These are phyloP conservation scores for Sinohyriopsis cumingii DNA, from an alignment of 2,888 invertebrate species.

Conservation along the genomic window DNA sequence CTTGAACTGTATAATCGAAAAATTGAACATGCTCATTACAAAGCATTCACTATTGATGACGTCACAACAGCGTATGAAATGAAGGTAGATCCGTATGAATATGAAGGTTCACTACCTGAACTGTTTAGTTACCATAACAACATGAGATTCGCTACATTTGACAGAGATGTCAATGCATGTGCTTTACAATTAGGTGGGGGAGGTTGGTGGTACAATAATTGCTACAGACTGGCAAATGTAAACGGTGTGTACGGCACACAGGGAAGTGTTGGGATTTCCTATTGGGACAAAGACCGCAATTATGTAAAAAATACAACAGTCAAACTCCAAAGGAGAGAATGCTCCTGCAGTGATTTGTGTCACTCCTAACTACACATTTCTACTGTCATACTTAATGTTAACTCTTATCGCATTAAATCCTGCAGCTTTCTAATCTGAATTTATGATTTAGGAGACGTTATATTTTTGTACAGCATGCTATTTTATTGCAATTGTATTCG, in stretches of 20 bases:
- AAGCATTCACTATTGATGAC: slow-evolving; percentile 80
- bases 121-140: slow-evolving; percentile 89
- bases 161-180: slow-evolving; percentile 83
- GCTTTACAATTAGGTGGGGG: slow-evolving; percentile 9
- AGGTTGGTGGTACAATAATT: slow-evolving; percentile 26
- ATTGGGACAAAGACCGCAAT: slow-evolving; percentile 6
- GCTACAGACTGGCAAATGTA: slow-evolving; percentile 17
- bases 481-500: too few relatives aligned
- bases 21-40: slow-evolving; percentile 84
- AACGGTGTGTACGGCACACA: slow-evolving; percentile 19
- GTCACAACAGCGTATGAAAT: slow-evolving; percentile 82
- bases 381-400: too few relatives aligned
- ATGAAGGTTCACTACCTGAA: slow-evolving; percentile 87
- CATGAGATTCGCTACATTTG: slow-evolving; percentile 91
- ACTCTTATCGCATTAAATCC: too few relatives aligned
- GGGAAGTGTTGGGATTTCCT: slow-evolving; percentile 7
- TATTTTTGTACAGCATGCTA: too few relatives aligned
- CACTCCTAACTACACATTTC: too few relatives aligned
- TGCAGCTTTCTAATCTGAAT: too few relatives aligned
- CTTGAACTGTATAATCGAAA: slow-evolving; percentile 89
- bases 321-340: slow-evolving; percentile 11
- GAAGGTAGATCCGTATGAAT: slow-evolving; percentile 81
- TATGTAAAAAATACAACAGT: slow-evolving; percentile 9
- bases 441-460: too few relatives aligned
- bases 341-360: too few relatives aligned